phyloP scores from a whole-genome alignment of 2,888 invertebrate genomes.

The Linnaemya tessellans region DNA sequence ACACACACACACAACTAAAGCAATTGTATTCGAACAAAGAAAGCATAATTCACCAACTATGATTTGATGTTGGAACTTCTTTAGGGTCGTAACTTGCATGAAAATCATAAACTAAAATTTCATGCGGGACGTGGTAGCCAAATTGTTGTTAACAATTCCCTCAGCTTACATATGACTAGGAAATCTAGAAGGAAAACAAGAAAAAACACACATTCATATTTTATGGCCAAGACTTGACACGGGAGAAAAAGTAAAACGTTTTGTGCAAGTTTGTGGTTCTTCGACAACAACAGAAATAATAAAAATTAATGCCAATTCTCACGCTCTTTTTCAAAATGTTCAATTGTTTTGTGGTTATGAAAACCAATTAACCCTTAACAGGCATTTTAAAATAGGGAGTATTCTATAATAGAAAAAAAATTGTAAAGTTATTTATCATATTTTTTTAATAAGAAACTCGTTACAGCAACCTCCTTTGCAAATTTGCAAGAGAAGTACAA shows the following conservation, averaged over 20 bases:
- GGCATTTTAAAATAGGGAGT: background rate
- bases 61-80: slow-evolving; percentile 47
- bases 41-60: slow-evolving; percentile 53
- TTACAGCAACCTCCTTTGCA: too few species aligned
- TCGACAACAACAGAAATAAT: slow-evolving; percentile 28
- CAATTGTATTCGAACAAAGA: slow-evolving; percentile 28
- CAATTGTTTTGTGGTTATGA: background rate
- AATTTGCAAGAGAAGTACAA: too few species aligned
- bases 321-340: slow-evolving; percentile 61
- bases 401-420: background rate
- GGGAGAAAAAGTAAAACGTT: background rate
- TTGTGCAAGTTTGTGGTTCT: slow-evolving; percentile 23
- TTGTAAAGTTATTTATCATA: background rate
- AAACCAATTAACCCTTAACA: slow-evolving; percentile 35
- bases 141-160: slow-evolving; percentile 41
- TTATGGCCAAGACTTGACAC: slow-evolving; percentile 20
- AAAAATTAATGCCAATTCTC: slow-evolving; percentile 59
- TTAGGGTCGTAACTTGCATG: slow-evolving; percentile 64
- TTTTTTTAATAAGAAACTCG: too few species aligned
- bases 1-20: slow-evolving; percentile 1
- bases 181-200: background rate
- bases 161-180: slow-evolving; percentile 9
- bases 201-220: slow-evolving; percentile 6
- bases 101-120: slow-evolving; percentile 60
- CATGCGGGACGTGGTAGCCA: slow-evolving; percentile 55